Evolutionary conservation across 2,888 invertebrate species (phyloP).

Genomic region (Hedya salicella): DNA sequence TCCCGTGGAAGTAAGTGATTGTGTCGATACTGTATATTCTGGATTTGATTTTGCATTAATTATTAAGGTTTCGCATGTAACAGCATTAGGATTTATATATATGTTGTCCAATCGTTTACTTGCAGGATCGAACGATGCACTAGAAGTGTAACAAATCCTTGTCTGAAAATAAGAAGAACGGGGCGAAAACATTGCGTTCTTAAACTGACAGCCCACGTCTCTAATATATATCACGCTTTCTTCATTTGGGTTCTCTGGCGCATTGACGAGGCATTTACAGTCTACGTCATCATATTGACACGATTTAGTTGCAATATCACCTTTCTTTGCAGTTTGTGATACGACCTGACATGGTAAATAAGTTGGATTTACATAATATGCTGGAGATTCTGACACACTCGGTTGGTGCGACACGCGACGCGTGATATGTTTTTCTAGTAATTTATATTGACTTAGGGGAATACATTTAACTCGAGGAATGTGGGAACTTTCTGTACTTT

Average conservation of each 20-base stretch:
- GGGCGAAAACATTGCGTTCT: conserved; percentile 56
- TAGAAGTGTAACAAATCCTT: conserved; percentile 55
- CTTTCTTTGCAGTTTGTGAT: conserved; percentile 50
- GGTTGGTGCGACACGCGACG: conserved; percentile 55
- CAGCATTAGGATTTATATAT: conserved; percentile 59
- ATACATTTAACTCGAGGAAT: conserved; percentile 58
- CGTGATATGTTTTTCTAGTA: conserved; percentile 51
- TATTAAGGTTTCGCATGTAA: conserved; percentile 68
- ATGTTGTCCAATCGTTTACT: conserved; percentile 58
- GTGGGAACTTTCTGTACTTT: conserved; percentile 54
- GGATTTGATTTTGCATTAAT: conserved; percentile 59
- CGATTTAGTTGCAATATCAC: conserved; percentile 62
- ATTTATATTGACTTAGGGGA: conserved; percentile 58
- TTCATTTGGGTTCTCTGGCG: conserved; percentile 52
- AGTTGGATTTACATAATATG: conserved; percentile 54
- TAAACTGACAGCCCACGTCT: conserved; percentile 78
- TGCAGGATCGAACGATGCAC: conserved; percentile 59
- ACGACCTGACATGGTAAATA: conserved; percentile 53
- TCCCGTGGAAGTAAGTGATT: conserved; percentile 59
- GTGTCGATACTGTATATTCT: conserved; percentile 55
- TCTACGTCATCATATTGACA: conserved; percentile 66
- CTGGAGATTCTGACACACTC: conserved; percentile 57
- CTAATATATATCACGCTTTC: conserved; percentile 68
- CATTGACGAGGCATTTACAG: conserved; percentile 48
- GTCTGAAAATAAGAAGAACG: conserved; percentile 55